phyloP scores from a whole-genome alignment of 2,797 vertebrate species.

The Peromyscus nudipes region DNA sequence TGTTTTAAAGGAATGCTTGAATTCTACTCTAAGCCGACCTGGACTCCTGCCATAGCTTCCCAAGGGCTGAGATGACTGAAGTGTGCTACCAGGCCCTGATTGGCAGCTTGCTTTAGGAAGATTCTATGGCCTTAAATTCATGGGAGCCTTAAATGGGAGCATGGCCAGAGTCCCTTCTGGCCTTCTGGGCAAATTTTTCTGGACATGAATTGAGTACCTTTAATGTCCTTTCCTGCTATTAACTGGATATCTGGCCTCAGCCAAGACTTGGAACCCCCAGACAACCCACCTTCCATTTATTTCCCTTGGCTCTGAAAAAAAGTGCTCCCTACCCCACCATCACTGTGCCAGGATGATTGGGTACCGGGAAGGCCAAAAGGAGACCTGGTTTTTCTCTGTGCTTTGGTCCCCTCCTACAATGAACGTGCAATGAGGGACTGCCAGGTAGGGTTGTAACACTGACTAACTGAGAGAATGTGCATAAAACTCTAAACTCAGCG shows the following conservation, averaged over 20 bases:
- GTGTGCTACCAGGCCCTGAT: background rate
- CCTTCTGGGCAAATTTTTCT: background rate
- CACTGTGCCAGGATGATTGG: background rate
- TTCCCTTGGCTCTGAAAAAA: background rate
- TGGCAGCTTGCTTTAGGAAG: background rate
- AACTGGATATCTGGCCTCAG: background rate
- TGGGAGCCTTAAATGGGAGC: background rate
- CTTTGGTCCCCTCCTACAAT: background rate
- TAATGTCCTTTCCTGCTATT: background rate
- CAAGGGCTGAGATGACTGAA: background rate
- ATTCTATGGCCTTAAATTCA: background rate
- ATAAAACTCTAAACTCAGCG: background rate
- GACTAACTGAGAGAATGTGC: background rate
- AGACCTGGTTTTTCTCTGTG: background rate
- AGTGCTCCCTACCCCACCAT: background rate
- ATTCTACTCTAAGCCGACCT: background rate
- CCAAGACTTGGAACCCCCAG: background rate
- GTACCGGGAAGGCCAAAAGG: background rate
- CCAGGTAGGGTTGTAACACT: background rate
- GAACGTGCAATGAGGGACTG: background rate
- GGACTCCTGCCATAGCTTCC: background rate
- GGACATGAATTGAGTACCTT: background rate
- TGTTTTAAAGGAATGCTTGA: background rate
- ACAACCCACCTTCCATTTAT: background rate
- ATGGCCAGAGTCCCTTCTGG: conserved; percentile 68